Conservation (phyloP, 2,888 invertebrate genomes). For the Acanthosepion esculentum region DNA sequence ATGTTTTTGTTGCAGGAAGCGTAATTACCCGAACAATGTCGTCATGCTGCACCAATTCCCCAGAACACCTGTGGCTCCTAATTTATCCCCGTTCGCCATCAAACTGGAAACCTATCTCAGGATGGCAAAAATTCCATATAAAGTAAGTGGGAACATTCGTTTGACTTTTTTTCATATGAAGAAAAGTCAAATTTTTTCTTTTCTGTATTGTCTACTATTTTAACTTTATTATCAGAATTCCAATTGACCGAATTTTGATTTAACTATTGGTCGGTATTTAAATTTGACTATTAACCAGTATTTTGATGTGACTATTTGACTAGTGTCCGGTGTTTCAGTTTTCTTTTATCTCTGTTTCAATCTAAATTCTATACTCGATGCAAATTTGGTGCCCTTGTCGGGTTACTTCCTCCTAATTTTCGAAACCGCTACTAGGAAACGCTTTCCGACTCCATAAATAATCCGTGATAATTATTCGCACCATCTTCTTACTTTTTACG, state of each 20-base stretch:
- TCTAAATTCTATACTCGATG: too few species aligned
- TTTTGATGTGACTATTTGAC: background rate
- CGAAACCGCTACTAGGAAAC: too few species aligned
- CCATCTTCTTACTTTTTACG: too few species aligned
- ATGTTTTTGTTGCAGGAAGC: background rate
- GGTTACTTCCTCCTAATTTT: too few species aligned
- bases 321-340: background rate
- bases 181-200: background rate
- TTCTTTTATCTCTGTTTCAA: background rate
- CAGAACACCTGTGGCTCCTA: slow-evolving; percentile 69
- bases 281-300: too few species aligned
- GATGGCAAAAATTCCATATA: slow-evolving; percentile 73
- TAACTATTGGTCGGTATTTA: too few species aligned
- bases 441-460: too few species aligned
- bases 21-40: slow-evolving; percentile 54
- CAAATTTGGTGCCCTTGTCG: too few species aligned
- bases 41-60: slow-evolving; percentile 68
- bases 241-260: background rate
- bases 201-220: too few species aligned
- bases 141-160: slow-evolving; percentile 61
- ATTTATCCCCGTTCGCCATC: slow-evolving; percentile 73
- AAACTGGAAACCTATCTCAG: slow-evolving; percentile 75
- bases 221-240: background rate
- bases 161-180: background rate
- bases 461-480: too few species aligned